Base-by-base conservation (phyloP, 1,140 invertebrate species). In the Patella vulgata region DNA sequence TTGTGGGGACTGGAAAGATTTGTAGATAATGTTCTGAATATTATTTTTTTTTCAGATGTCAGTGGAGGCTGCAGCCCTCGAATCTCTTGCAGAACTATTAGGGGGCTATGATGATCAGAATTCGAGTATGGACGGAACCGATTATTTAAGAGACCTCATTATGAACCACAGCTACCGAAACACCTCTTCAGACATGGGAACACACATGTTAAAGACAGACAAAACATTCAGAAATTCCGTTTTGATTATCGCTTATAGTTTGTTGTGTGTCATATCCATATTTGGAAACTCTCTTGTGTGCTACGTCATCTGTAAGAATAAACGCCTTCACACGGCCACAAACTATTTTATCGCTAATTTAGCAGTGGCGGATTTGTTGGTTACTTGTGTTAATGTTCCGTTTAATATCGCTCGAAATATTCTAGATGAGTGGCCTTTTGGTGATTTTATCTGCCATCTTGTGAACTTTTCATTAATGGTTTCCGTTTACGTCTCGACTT, bases 311-410 rank as follows among this genome's bases (percentile, higher is more conserved):
- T 88, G 91, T 0, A 88, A 92, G 21, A 97, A 97, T 81, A 89
- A 89, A 39, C 89, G 92, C 30, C 97, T 99, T 95, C 95, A 97
- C 79, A 97, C 96, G 0, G 96, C 98, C 0, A 99, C 97, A 19
- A 98, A 99, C 84, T 89, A 96, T 43, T 99, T 99, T 84, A 98
- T 99, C 71, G 93, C 93, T 19, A 99, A 98, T 82, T 84, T 99
- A 54, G 96, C 96, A 0, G 84, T 98, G n/a, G 95, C 94, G n/a
- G 96, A 99, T 80, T 92, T 98, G 52, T 80, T 98, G 2, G 86
- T 99, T 19, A 97, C 95, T 75, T 86, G 92, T 3, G 88, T 98
- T 65, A 93, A 94, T 1, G 93, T 98, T n/a, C 96, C 81, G 30
- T 82, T 87, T 58, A 87, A 86, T 68, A 84, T 86, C 50, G 71